phyloP scores from a whole-genome alignment of 2,797 vertebrate species.

The Salmo trutta region DNA sequence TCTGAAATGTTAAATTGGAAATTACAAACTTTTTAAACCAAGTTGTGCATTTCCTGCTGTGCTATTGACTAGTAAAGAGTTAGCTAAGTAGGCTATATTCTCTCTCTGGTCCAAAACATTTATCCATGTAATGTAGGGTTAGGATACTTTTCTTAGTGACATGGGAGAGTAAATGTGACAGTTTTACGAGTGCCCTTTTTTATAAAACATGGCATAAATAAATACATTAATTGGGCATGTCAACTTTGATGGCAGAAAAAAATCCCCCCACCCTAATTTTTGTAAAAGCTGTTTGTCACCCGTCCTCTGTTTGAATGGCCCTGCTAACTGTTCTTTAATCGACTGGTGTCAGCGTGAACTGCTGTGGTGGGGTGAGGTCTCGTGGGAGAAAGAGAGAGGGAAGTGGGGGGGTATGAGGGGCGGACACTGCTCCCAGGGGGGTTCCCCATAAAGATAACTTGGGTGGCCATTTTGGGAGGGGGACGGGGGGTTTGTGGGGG shows the following conservation, averaged over 20 bases:
- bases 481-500: not conserved
- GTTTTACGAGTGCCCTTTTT: not conserved
- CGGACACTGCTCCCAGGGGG: not conserved
- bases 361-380: constrained; percentile 53
- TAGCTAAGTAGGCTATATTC: not conserved
- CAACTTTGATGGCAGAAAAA: not conserved
- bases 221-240: not conserved
- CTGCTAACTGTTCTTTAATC: constrained; percentile 77
- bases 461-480: constrained; percentile 41
- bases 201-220: not conserved
- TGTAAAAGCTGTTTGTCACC: constrained; percentile 37
- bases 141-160: not conserved
- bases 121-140: not conserved
- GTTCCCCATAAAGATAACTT: constrained; percentile 53
- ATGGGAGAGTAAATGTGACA: not conserved
- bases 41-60: no score
- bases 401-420: not conserved
- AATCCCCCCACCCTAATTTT: constrained; percentile 52
- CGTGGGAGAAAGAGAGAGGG: constrained; percentile 33
- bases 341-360: constrained; percentile 69
- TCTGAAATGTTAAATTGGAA: no score
- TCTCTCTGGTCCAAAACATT: not conserved
- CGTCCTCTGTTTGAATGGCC: constrained; percentile 45
- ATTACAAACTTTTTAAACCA: no score
- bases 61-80: not conserved